Evolutionary conservation across 2,797 vertebrate species (phyloP).

Genomic region (Microctenopoma stevenorrisi): DNA sequence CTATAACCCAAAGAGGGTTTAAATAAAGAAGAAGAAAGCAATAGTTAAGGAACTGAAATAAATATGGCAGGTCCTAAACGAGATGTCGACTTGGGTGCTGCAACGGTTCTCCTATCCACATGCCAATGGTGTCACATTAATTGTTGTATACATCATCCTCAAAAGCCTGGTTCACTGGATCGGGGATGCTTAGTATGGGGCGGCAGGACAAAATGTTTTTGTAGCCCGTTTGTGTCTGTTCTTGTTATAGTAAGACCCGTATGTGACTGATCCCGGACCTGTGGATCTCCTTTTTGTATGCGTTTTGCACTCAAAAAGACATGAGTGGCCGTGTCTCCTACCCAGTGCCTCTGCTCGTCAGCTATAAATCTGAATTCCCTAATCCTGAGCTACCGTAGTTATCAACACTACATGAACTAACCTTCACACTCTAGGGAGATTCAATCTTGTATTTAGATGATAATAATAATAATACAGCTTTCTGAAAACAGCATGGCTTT

Average conservation of each 20-base stretch:
- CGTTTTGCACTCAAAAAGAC: neutral
- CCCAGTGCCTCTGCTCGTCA: conserved; percentile 9
- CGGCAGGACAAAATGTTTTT: conserved; percentile 37
- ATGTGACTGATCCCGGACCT: conserved; percentile 50
- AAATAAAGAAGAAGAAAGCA: conserved; percentile 10
- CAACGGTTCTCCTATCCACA: conserved; percentile 74
- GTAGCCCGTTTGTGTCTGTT: conserved; percentile 23
- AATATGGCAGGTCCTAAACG: conserved; percentile 32
- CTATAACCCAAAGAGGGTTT: conserved; percentile 27
- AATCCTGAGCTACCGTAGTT: conserved; percentile 70
- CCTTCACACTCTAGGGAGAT: conserved; percentile 28
- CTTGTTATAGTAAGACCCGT: conserved; percentile 44
- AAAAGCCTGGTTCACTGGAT: conserved; percentile 55
- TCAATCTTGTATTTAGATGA: conserved; percentile 45
- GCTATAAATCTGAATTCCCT: conserved; percentile 47
- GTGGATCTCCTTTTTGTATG: neutral
- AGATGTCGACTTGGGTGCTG: conserved; percentile 63
- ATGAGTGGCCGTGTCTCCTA: conserved; percentile 8
- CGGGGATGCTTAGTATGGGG: conserved; percentile 49
- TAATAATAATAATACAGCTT: neutral
- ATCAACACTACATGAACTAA: conserved; percentile 40
- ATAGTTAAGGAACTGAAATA: conserved; percentile 17
- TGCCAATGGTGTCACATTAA: conserved; percentile 67
- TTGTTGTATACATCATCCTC: conserved; percentile 24
- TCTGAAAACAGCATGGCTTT: conserved; percentile 17